A percentile compares a stretch with the other conserved stretches of the same genome.
phyloP scores from a whole-genome alignment of 2,888 invertebrate genomes.

The Drosophila niveifrons region DNA sequence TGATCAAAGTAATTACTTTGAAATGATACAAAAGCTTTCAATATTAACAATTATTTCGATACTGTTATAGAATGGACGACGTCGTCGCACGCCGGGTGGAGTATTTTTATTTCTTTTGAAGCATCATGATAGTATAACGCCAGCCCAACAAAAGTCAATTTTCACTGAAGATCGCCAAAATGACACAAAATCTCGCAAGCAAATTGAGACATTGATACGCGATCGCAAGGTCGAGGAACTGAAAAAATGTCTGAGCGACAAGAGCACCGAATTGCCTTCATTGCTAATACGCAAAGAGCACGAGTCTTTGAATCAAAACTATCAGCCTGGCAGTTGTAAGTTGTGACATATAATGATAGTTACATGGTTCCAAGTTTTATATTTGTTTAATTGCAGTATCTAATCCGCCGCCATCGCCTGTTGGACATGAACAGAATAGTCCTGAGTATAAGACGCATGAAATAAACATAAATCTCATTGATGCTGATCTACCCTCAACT shows the following conservation, averaged over 20 bases:
- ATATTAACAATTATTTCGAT: background rate
- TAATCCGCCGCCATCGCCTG: slow-evolving; percentile 94
- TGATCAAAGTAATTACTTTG: slow-evolving; percentile 88
- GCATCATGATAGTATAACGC: slow-evolving; percentile 89
- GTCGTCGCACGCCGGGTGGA: slow-evolving; percentile 94
- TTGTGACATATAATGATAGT: background rate
- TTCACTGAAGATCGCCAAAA: slow-evolving; percentile 89
- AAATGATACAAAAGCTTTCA: background rate
- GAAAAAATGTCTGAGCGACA: slow-evolving; percentile 87
- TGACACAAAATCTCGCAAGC: slow-evolving; percentile 87
- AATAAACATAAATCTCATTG: slow-evolving; percentile 84
- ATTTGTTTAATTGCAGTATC: slow-evolving; percentile 73
- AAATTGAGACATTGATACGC: slow-evolving; percentile 87
- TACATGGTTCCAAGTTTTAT: background rate
- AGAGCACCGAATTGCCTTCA: slow-evolving; percentile 82
- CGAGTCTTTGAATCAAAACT: slow-evolving; percentile 73
- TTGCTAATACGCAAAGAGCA: slow-evolving; percentile 80
- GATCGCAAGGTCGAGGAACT: slow-evolving; percentile 89
- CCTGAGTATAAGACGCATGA: slow-evolving; percentile 88
- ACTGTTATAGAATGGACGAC: slow-evolving; percentile 87
- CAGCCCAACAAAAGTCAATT: slow-evolving; percentile 89
- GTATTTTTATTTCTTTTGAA: slow-evolving; percentile 93
- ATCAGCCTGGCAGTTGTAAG: slow-evolving; percentile 78
- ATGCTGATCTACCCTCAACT: slow-evolving; percentile 79
- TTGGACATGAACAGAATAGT: slow-evolving; percentile 88